These are phyloP conservation scores for Drosophila sturtevanti DNA, from an alignment of 1,140 invertebrate species.

Conservation along the genomic window DNA sequence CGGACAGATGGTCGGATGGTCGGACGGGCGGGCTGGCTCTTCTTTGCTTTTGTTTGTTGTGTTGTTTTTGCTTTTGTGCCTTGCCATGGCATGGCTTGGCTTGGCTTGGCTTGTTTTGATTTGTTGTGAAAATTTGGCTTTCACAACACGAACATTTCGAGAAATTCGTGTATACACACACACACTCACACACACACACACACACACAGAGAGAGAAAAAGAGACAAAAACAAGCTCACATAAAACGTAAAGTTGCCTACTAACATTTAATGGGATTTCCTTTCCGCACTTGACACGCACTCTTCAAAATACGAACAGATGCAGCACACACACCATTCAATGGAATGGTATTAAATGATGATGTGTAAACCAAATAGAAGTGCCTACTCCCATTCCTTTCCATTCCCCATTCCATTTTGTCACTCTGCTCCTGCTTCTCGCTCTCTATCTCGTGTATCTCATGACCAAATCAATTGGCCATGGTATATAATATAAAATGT, in stretches of 20 bases:
- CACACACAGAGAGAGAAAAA: constrained; percentile 10
- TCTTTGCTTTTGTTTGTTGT: constrained; percentile 18
- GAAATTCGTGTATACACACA: constrained; percentile 7
- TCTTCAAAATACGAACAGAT: constrained; percentile 52
- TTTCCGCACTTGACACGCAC: constrained; percentile 76
- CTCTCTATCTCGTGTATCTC: constrained; percentile 28
- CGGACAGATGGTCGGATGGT: constrained; percentile 23
- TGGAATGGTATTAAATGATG: constrained; percentile 1
- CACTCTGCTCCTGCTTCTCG: not conserved
- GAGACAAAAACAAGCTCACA: constrained; percentile 2
- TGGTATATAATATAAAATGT: constrained; percentile 45
- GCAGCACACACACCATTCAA: constrained; percentile 25
- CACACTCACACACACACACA: not conserved
- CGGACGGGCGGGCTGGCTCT: not conserved
- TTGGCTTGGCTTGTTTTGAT: constrained; percentile 68
- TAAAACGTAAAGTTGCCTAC: constrained; percentile 48
- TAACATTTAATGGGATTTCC: constrained; percentile 77
- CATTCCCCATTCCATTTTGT: not conserved
- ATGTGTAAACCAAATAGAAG: not conserved
- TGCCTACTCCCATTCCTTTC: not conserved
- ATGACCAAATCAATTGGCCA: constrained; percentile 55
- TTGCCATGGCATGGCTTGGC: constrained; percentile 26
- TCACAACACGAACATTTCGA: constrained; percentile 62
- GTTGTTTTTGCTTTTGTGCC: constrained; percentile 14
- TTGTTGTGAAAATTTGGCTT: constrained; percentile 79